Conservation (phyloP, 2,797 vertebrate species). For the Phoxinus dragarum region DNA sequence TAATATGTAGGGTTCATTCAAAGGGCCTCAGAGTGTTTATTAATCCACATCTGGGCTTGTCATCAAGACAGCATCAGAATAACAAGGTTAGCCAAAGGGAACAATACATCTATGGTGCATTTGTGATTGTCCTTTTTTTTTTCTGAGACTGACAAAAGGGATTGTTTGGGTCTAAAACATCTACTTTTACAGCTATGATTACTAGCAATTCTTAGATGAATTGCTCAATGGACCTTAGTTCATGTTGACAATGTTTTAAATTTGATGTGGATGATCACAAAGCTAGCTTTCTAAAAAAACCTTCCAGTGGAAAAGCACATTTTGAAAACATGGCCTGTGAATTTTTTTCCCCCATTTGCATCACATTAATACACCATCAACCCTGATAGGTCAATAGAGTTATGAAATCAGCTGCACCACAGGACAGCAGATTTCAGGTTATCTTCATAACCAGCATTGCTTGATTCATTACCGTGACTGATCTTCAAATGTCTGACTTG, state of each 20-base stretch:
- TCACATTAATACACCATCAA: background rate
- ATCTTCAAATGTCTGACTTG: constrained; percentile 12
- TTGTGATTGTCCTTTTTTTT: no score
- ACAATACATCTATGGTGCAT: constrained; percentile 45
- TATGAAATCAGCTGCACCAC: background rate
- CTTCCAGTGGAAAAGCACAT: no score
- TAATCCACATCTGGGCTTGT: constrained; percentile 75
- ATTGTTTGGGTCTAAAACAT: constrained; percentile 1
- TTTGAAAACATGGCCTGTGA: background rate
- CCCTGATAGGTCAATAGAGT: background rate
- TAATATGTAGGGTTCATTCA: constrained; percentile 65
- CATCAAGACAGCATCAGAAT: constrained; percentile 57
- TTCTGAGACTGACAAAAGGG: background rate
- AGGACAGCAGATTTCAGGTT: background rate
- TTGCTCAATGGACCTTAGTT: no score
- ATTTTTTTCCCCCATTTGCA: background rate
- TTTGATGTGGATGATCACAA: background rate
- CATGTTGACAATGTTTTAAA: background rate
- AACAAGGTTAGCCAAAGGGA: constrained; percentile 57
- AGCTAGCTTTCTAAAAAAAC: no score
- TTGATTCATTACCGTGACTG: background rate
- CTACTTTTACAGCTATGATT: background rate
- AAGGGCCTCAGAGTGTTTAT: constrained; percentile 71
- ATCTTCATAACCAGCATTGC: background rate
- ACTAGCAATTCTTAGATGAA: background rate